Evolutionary conservation across 2,113 vertebrate species (phyloP).

Genomic region (Hippocampus guttulatus): DNA sequence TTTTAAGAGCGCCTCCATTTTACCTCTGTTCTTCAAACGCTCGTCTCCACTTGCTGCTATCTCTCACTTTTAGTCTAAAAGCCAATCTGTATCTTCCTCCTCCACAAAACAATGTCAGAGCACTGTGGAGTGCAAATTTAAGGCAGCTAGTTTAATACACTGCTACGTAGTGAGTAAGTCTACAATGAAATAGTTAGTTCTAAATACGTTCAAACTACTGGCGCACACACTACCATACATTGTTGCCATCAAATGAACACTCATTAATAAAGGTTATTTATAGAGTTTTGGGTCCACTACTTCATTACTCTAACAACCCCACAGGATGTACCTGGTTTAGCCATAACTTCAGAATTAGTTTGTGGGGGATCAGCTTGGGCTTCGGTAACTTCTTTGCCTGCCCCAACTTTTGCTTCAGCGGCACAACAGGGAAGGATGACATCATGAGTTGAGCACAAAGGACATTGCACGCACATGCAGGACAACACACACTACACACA

Average conservation of each 20-base stretch:
- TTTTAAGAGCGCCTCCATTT: conserved; percentile 34
- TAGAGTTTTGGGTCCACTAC: background rate
- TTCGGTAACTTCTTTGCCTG: conserved; percentile 57
- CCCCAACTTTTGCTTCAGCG: conserved; percentile 50
- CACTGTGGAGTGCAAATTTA: conserved; percentile 17
- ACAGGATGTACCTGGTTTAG: conserved; percentile 60
- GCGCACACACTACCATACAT: conserved; percentile 9
- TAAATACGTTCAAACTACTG: conserved; percentile 9
- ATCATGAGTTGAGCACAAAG: conserved; percentile 50
- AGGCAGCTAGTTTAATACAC: background rate
- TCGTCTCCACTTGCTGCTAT: conserved; percentile 27
- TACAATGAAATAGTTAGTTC: conserved; percentile 4
- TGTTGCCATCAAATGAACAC: conserved; percentile 8
- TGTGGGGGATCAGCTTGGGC: conserved; percentile 40
- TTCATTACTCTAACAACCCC: conserved; percentile 6
- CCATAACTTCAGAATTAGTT: conserved; percentile 52
- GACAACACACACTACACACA: conserved; percentile 24
- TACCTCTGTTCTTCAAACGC: conserved; percentile 27
- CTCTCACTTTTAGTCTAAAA: conserved; percentile 36
- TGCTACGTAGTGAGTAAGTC: conserved; percentile 5
- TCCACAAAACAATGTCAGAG: conserved; percentile 29
- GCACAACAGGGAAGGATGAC: conserved; percentile 37
- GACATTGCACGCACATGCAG: conserved; percentile 57
- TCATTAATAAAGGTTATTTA: conserved; percentile 9
- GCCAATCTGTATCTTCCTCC: conserved; percentile 31